These are phyloP conservation scores for Microctonus hyperodae DNA, from an alignment of 2,888 invertebrate species.

Conservation along the genomic window DNA sequence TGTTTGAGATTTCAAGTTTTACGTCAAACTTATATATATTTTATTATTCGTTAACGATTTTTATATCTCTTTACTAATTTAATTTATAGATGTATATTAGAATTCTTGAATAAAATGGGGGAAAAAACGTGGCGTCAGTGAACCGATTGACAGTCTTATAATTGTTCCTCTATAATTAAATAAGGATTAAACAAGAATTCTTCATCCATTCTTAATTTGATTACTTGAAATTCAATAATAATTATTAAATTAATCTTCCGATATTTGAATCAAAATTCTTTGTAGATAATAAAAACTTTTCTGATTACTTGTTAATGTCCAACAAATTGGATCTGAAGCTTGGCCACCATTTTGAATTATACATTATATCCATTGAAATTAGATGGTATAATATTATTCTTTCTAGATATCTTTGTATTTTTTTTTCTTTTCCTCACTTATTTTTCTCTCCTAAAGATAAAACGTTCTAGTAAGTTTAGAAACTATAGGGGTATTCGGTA, in stretches of 20 bases:
- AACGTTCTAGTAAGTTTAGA: not conserved
- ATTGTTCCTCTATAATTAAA: not conserved
- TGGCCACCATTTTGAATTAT: conserved; percentile 33
- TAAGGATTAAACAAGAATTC: not conserved
- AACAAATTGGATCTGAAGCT: conserved; percentile 40
- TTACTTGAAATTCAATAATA: not conserved
- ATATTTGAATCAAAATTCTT: not conserved
- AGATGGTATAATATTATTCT: too few species aligned
- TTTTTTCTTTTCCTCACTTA: not conserved
- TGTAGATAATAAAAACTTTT: conserved; percentile 22
- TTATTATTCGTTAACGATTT: not conserved
- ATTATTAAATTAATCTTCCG: not conserved
- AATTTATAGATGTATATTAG: not conserved
- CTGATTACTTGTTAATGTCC: conserved; percentile 46
- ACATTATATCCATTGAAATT: not conserved
- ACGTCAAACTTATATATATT: not conserved
- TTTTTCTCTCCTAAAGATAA: not conserved
- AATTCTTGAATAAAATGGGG: not conserved
- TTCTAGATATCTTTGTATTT: not conserved
- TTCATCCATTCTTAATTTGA: not conserved
- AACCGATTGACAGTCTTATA: not conserved
- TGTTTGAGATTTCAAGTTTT: conserved; percentile 14
- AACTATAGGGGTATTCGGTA: not conserved
- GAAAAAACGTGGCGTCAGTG: not conserved
- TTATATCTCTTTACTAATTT: not conserved